These are phyloP conservation scores for Anorthoa munda DNA, from an alignment of 2,888 invertebrate genomes.

Conservation along the genomic window DNA sequence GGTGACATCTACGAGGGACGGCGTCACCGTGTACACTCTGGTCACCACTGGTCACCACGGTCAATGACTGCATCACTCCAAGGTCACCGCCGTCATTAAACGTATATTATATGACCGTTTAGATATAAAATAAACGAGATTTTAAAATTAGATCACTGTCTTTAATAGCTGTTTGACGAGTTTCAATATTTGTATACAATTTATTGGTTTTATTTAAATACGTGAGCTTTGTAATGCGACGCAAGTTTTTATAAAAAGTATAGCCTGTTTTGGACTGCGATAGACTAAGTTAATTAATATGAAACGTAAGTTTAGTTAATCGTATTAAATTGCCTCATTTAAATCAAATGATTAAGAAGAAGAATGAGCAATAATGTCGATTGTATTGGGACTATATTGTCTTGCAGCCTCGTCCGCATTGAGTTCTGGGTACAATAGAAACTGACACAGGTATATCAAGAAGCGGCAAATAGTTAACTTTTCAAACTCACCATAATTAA, in stretches of 20 bases:
- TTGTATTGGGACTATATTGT: neutral
- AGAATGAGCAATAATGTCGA: neutral
- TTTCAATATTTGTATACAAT: slow-evolving; percentile 41
- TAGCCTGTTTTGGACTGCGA: neutral
- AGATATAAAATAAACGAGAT: slow-evolving; percentile 28
- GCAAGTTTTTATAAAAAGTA: neutral
- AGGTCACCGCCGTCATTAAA: slow-evolving; percentile 44
- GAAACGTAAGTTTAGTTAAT: neutral
- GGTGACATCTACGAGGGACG: slow-evolving; percentile 31
- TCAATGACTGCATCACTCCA: slow-evolving; percentile 50
- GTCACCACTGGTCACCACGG: slow-evolving; percentile 40
- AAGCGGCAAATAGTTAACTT: neutral
- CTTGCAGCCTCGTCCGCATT: neutral
- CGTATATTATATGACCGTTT: slow-evolving; percentile 18
- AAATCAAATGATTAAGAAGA: neutral
- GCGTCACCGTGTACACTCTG: slow-evolving; percentile 23
- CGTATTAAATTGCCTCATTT: neutral
- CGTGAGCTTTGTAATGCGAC: slow-evolving; percentile 11
- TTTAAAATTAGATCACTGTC: slow-evolving; percentile 46
- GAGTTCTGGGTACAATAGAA: neutral
- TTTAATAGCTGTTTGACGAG: slow-evolving; percentile 50
- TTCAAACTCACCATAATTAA: neutral
- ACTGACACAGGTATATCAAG: neutral
- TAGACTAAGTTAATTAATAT: neutral
- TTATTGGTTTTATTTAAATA: slow-evolving; percentile 23